A percentile compares a stretch with the other conserved stretches of the same genome.
phyloP scores from a whole-genome alignment of 2,888 invertebrate genomes.

The Sylvicola fuscatus region DNA sequence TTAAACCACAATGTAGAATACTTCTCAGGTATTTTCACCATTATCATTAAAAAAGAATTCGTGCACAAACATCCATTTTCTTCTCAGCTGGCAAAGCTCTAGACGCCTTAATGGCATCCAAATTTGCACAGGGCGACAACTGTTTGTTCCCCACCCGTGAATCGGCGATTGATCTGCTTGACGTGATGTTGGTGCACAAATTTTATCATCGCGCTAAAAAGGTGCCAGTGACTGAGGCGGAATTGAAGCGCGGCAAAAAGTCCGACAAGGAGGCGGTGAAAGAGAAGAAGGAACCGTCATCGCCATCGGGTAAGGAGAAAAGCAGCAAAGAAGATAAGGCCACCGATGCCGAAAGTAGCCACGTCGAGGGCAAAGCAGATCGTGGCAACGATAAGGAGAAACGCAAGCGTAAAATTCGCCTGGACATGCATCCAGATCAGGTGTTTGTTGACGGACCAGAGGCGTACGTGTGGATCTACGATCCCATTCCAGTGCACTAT shows the following conservation, averaged over 20 bases:
- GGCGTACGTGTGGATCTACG: conserved; percentile 96
- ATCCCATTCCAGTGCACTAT: conserved; percentile 85
- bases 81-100: conserved; percentile 61
- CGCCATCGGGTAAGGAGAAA: conserved; percentile 22
- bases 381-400: conserved; percentile 30
- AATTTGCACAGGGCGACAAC: conserved; percentile 60
- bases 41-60: not conserved
- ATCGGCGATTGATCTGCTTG: conserved; percentile 59
- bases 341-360: conserved; percentile 30
- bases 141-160: conserved; percentile 63
- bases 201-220: conserved; percentile 90
- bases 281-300: conserved; percentile 19
- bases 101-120: conserved; percentile 76
- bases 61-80: not conserved
- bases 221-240: conserved; percentile 52
- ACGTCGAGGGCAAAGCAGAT: conserved; percentile 29
- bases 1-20: conserved; percentile 93
- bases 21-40: conserved; percentile 56
- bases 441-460: conserved; percentile 83
- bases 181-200: conserved; percentile 75
- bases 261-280: conserved; percentile 7
- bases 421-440: conserved; percentile 96
- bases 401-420: conserved; percentile 73
- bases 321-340: conserved; percentile 22
- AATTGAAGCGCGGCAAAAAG: conserved; percentile 31